These are phyloP conservation scores for Morpho helenor DNA, from an alignment of 2,888 invertebrate genomes.

Conservation along the genomic window DNA sequence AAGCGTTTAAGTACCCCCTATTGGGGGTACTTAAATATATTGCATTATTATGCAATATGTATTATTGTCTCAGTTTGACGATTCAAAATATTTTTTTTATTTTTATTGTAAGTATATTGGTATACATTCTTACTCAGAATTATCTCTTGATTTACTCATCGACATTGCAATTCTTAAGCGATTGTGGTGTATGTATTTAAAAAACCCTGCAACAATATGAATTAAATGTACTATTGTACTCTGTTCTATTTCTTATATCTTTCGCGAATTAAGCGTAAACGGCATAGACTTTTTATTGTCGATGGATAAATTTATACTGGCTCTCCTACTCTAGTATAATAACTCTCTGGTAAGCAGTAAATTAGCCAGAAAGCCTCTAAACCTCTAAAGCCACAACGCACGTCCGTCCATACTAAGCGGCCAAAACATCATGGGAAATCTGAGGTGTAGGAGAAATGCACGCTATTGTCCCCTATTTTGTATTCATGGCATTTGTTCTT, in stretches of 20 bases:
- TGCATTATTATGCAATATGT: too few relatives aligned
- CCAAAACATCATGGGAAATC: constrained; percentile 37
- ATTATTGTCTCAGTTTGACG: not conserved
- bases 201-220: constrained; percentile 1
- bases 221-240: not conserved
- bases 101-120: not conserved
- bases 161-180: constrained; percentile 23
- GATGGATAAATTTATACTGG: too few relatives aligned
- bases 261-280: too few relatives aligned
- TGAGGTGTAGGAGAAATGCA: constrained; percentile 45
- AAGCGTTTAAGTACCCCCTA: too few relatives aligned
- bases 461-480: constrained; percentile 45
- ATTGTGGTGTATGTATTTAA: too few relatives aligned
- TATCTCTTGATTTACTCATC: constrained; percentile 28
- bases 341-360: not conserved
- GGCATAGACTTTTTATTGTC: not conserved
- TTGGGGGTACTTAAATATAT: too few relatives aligned
- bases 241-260: too few relatives aligned
- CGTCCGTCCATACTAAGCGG: constrained; percentile 18
- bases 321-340: too few relatives aligned
- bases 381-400: constrained; percentile 8
- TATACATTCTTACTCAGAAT: constrained; percentile 30
- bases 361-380: constrained; percentile 1
- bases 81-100: not conserved
- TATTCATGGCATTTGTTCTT: constrained; percentile 42